Evolutionary conservation across 2,797 vertebrate species (phyloP).

Genomic region (Anguilla anguilla): DNA sequence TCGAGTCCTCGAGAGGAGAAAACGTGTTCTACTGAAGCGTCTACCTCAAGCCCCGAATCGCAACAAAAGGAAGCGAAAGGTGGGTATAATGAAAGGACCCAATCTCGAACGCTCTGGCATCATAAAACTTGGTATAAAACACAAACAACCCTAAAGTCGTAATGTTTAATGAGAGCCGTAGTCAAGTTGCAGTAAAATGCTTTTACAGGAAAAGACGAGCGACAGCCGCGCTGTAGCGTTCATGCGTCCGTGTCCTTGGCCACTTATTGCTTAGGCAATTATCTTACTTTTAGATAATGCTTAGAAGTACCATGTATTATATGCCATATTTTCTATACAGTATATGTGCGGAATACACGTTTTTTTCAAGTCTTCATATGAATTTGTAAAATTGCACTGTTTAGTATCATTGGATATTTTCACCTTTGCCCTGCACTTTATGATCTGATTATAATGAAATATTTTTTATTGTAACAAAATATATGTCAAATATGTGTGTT

Average conservation of each 20-base stretch:
- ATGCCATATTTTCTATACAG: not conserved
- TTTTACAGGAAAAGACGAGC: constrained; percentile 57
- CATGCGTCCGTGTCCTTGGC: constrained; percentile 33
- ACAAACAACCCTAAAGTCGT: constrained; percentile 89
- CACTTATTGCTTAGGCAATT: not conserved
- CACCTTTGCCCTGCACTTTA: not conserved
- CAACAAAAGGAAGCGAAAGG: constrained; percentile 95
- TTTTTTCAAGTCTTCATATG: not conserved
- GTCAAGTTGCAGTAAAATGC: constrained; percentile 77
- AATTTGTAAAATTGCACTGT: not conserved
- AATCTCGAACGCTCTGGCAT: constrained; percentile 80
- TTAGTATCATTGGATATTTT: not conserved
- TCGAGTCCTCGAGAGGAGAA: constrained; percentile 83
- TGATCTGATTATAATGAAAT: not conserved
- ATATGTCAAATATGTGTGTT: not conserved
- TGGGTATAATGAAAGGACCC: constrained; percentile 88
- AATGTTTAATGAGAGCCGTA: constrained; percentile 87
- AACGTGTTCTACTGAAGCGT: constrained; percentile 82
- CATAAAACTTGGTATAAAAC: constrained; percentile 89
- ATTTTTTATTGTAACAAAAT: not conserved
- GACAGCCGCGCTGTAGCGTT: constrained; percentile 57
- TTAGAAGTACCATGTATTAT: not conserved
- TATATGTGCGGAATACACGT: not conserved
- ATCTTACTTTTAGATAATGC: constrained; percentile 10
- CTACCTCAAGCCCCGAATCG: constrained; percentile 90